A percentile compares a stretch with the other conserved stretches of the same genome.
Evolutionary conservation across 1,140 invertebrate species (phyloP).

Genomic region (Nasonia vitripennis): DNA sequence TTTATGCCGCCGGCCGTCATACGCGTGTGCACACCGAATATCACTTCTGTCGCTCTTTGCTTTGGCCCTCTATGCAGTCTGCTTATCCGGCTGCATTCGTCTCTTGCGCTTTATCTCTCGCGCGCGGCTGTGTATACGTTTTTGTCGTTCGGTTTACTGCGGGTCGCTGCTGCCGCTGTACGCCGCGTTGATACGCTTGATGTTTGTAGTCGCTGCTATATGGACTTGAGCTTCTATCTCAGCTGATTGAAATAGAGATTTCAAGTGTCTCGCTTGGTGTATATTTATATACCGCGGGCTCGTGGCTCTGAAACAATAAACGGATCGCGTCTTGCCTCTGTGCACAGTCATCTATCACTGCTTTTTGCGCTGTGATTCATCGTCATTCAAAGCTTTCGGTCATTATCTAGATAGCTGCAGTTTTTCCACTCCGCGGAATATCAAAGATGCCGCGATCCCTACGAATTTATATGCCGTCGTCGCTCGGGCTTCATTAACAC

Average conservation of each 20-base stretch:
- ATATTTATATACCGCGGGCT: too few relatives aligned
- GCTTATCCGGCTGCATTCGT: neutral
- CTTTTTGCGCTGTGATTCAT: conserved; percentile 11
- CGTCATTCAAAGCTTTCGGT: neutral
- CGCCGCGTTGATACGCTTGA: neutral
- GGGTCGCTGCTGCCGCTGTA: neutral
- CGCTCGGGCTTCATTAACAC: conserved; percentile 8
- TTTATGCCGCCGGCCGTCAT: neutral
- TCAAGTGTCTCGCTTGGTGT: too few relatives aligned
- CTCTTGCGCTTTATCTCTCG: neutral
- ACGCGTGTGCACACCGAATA: neutral
- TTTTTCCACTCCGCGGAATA: conserved; percentile 24
- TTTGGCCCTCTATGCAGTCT: neutral
- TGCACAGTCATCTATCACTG: conserved; percentile 1
- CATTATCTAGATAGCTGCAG: neutral
- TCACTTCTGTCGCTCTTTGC: neutral
- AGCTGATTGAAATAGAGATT: too few relatives aligned
- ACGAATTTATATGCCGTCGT: conserved; percentile 24
- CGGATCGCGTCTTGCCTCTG: too few relatives aligned
- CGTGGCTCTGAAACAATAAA: too few relatives aligned
- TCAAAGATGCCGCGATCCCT: conserved; percentile 17
- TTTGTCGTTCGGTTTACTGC: neutral
- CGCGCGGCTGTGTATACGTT: neutral
- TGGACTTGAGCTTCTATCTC: too few relatives aligned
- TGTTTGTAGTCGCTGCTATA: neutral